Evolutionary conservation across 2,888 invertebrate species (phyloP).

Genomic region (Leptinotarsa tumamoca): DNA sequence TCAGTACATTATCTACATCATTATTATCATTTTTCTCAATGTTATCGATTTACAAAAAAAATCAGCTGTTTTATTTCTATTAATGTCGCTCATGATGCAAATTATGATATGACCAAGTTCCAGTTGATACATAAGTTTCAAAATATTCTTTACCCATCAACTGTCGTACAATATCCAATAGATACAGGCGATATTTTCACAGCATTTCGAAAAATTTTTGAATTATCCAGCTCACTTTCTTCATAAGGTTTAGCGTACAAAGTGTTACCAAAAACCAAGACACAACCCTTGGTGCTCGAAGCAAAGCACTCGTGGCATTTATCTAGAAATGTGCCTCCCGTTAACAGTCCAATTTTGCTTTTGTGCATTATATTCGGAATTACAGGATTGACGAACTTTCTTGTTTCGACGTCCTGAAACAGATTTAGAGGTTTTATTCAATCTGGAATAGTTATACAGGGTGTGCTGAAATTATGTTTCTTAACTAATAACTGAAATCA

Average conservation of each 20-base stretch:
- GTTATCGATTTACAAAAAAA: no score
- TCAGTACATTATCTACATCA: no score
- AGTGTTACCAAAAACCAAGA: slow-evolving; percentile 69
- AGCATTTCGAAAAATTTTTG: slow-evolving; percentile 68
- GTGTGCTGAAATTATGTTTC: no score
- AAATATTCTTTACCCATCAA: slow-evolving; percentile 68
- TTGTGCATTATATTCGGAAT: slow-evolving; percentile 63
- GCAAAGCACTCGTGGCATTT: slow-evolving; percentile 69
- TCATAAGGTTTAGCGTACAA: slow-evolving; percentile 64
- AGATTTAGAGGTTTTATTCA: not conserved
- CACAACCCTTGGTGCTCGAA: slow-evolving; percentile 67
- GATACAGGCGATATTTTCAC: slow-evolving; percentile 65
- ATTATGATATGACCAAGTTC: no score
- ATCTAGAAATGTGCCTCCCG: slow-evolving; percentile 69
- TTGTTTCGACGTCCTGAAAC: slow-evolving; percentile 43
- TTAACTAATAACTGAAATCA: no score
- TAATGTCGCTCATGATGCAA: not conserved
- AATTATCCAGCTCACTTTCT: slow-evolving; percentile 59
- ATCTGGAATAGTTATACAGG: not conserved
- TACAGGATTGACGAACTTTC: slow-evolving; percentile 47
- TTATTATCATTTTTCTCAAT: no score
- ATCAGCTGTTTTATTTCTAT: not conserved
- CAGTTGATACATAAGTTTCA: not conserved
- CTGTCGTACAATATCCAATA: slow-evolving; percentile 68
- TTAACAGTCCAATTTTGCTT: slow-evolving; percentile 66